Base-by-base conservation (phyloP, 2,113 vertebrate species). In the Oostethus manadensis region DNA sequence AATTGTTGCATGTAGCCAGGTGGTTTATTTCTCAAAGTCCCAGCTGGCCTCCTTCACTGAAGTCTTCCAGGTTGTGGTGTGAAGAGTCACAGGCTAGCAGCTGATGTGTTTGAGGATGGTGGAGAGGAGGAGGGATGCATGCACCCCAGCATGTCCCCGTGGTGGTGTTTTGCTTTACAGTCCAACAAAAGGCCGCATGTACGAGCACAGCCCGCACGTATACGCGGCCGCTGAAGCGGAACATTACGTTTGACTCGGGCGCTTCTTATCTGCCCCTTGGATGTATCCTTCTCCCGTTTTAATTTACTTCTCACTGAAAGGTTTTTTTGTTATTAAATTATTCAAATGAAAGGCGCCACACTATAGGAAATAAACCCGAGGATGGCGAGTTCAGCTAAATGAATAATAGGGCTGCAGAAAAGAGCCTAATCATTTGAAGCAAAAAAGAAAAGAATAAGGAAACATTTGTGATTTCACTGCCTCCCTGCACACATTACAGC, bases 171-270 rank as follows among this genome's bases (percentile, higher is more conserved):
- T 70, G 64, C 51, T 81, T 74, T 71, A 56, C 70, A 54, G 50
- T 79, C 59, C 29, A 23, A 51, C 50, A 51, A 51, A 51, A 51
- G 21, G 48, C 21, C 23, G 1, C 13, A 22, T n/a, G 50, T 51
- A 33, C 23, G 17, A 54, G 17, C 3, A 9, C 29, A 6, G 17
- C 51, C 10, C 26, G 3, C 10, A n/a, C 33, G 51, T 85, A 81
- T 86, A 89, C 84, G 71, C 75, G 86, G 76, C 82, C 84, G 87
- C 68, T 86, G 84, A 88, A 76, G 84, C 81, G 80, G 85, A 89
- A 89, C 83, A 87, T 85, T 84, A 75, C 77, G 83, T 87, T 85
- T 84, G 82, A 87, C 80, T 86, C 79, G 22, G 70, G 77, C 77
- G 84, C 83, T 80, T 88, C 84, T 86, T 85, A 78, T 86, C 86